Evolutionary conservation across 2,113 vertebrate species (phyloP).

Genomic region (Zosterops pallidus): DNA sequence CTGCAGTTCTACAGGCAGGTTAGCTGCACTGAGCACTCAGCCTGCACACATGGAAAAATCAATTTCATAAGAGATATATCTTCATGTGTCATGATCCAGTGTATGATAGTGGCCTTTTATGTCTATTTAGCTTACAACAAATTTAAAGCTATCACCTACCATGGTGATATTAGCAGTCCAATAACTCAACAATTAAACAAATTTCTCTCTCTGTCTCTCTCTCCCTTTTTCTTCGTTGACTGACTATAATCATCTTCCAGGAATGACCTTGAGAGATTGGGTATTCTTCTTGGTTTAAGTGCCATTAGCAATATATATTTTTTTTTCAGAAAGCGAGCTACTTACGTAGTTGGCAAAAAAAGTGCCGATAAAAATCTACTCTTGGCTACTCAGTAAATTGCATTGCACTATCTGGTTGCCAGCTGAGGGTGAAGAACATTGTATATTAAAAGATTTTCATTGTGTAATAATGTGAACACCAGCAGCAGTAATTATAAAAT

Average conservation of each 20-base stretch:
- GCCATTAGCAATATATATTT: constrained; percentile 74
- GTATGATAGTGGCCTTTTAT: constrained; percentile 63
- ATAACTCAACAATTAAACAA: constrained; percentile 71
- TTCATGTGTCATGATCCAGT: constrained; percentile 67
- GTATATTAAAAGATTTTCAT: constrained; percentile 83
- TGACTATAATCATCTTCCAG: constrained; percentile 61
- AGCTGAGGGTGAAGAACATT: constrained; percentile 72
- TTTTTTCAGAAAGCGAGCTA: constrained; percentile 69
- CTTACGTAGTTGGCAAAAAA: constrained; percentile 71
- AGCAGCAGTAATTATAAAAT: constrained; percentile 82
- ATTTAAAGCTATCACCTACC: constrained; percentile 72
- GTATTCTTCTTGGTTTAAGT: constrained; percentile 69
- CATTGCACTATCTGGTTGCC: constrained; percentile 67
- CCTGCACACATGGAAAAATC: constrained; percentile 68
- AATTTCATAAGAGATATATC: constrained; percentile 73
- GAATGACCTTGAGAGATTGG: constrained; percentile 73
- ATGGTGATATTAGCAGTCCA: constrained; percentile 57
- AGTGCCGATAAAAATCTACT: constrained; percentile 74
- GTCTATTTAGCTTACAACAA: constrained; percentile 70
- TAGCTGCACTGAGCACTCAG: constrained; percentile 43
- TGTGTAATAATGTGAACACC: constrained; percentile 78
- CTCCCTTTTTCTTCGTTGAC: constrained; percentile 42
- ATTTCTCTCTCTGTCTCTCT: background rate
- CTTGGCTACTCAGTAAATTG: constrained; percentile 76
- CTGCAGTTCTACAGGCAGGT: constrained; percentile 13